Evolutionary conservation across 1,140 invertebrate genomes (phyloP).

Genomic region (Rhynchophorus ferrugineus): DNA sequence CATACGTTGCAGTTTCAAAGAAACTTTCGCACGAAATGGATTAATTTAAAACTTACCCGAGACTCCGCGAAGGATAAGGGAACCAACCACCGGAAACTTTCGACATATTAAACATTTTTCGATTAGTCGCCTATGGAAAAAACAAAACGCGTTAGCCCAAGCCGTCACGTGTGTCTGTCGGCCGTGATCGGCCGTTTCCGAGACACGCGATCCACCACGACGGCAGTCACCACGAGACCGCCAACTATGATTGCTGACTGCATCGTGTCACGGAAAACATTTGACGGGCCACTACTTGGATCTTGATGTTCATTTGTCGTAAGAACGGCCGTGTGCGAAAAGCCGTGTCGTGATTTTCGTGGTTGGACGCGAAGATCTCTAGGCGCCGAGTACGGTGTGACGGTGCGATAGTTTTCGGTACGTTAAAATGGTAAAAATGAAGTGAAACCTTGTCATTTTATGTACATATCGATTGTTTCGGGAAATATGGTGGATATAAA

Average conservation of each 20-base stretch:
- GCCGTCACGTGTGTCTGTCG: conserved; percentile 9
- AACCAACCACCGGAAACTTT: neutral
- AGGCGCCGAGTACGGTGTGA: neutral
- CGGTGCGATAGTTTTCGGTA: neutral
- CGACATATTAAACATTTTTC: neutral
- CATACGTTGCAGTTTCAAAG: too few species aligned
- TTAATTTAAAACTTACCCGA: neutral
- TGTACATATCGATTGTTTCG: conserved; percentile 14
- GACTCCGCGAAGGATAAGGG: too few species aligned
- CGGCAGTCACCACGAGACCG: neutral
- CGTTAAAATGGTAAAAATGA: neutral
- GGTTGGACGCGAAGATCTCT: neutral
- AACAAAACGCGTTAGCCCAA: neutral
- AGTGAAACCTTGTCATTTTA: neutral
- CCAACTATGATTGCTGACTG: conserved; percentile 15
- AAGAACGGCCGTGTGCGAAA: conserved; percentile 4
- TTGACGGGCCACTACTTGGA: neutral
- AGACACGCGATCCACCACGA: conserved; percentile 9
- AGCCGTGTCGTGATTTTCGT: conserved; percentile 1
- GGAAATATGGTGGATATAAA: conserved; percentile 17
- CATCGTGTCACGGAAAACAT: conserved; percentile 7
- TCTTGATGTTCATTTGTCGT: conserved; percentile 9
- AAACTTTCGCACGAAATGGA: too few species aligned
- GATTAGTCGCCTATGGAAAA: neutral
- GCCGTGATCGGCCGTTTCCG: conserved; percentile 4